Conservation (phyloP, 2,113 vertebrate genomes). For the Neofelis nebulosa region DNA sequence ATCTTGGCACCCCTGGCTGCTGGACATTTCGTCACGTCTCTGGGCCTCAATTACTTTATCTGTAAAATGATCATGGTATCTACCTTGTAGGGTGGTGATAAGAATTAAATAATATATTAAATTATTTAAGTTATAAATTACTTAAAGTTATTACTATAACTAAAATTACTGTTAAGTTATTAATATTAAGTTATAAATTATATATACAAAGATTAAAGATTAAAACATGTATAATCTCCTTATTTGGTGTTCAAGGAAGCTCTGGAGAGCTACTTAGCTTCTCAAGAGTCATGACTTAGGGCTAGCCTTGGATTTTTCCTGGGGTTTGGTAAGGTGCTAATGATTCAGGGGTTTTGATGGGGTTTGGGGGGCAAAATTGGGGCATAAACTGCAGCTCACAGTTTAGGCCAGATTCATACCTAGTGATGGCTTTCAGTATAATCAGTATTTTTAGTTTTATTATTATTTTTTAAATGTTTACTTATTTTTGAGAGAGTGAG, state of each 20-base stretch:
- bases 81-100: neutral
- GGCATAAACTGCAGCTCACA: neutral
- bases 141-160: too few relatives aligned
- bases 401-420: neutral
- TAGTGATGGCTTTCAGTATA: neutral
- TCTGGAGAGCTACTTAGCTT: neutral
- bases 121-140: too few relatives aligned
- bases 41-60: neutral
- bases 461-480: too few relatives aligned
- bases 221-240: neutral
- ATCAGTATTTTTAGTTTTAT: neutral
- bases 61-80: neutral
- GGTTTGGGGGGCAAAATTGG: neutral
- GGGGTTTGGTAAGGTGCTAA: neutral
- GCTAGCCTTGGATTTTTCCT: constrained; percentile 23
- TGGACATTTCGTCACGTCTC: neutral
- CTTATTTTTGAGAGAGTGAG: too few relatives aligned
- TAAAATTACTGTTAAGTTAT: too few relatives aligned
- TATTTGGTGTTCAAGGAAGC: neutral
- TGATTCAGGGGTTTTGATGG: neutral
- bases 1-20: neutral
- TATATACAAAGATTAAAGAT: neutral
- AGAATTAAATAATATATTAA: neutral
- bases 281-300: neutral
- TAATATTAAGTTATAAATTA: neutral